A percentile compares a stretch with the other conserved stretches of the same genome.
Evolutionary conservation across 2,888 invertebrate genomes (phyloP).

Genomic region (Drosophila siamana): DNA sequence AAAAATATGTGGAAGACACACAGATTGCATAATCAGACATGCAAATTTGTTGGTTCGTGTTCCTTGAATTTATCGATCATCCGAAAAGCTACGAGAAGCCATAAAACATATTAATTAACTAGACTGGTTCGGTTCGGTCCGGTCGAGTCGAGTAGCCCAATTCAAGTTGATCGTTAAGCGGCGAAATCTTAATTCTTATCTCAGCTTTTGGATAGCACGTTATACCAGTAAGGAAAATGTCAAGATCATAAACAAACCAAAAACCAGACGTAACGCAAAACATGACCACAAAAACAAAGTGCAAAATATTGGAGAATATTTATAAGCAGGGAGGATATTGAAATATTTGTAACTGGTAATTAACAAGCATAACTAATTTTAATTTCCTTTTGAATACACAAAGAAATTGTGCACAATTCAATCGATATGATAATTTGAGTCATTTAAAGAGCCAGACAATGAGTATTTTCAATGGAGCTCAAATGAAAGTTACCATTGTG

Average conservation of each 20-base stretch:
- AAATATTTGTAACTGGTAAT: not conserved
- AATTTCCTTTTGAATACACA: no score
- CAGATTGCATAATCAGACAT: constrained; percentile 20
- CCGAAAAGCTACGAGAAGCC: constrained; percentile 21
- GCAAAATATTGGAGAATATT: not conserved
- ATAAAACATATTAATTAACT: constrained; percentile 58
- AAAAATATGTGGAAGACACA: not conserved
- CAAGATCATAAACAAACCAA: constrained; percentile 63
- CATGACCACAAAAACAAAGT: not conserved
- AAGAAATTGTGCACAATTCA: not conserved
- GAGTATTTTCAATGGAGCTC: no score
- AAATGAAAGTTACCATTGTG: constrained; percentile 34
- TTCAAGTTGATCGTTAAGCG: constrained; percentile 29
- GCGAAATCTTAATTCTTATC: constrained; percentile 29
- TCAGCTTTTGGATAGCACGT: constrained; percentile 59
- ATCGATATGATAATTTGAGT: not conserved
- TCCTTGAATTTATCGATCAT: constrained; percentile 3
- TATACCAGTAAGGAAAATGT: constrained; percentile 65
- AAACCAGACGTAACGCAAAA: constrained; percentile 1
- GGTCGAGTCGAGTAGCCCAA: constrained; percentile 16
- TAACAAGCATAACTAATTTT: no score
- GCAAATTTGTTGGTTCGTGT: constrained; percentile 16
- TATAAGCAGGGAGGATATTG: not conserved
- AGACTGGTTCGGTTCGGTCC: constrained; percentile 45
- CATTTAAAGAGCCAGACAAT: no score